Base-by-base conservation (phyloP, 2,888 invertebrate species). In the Melinopterus prodromus region DNA sequence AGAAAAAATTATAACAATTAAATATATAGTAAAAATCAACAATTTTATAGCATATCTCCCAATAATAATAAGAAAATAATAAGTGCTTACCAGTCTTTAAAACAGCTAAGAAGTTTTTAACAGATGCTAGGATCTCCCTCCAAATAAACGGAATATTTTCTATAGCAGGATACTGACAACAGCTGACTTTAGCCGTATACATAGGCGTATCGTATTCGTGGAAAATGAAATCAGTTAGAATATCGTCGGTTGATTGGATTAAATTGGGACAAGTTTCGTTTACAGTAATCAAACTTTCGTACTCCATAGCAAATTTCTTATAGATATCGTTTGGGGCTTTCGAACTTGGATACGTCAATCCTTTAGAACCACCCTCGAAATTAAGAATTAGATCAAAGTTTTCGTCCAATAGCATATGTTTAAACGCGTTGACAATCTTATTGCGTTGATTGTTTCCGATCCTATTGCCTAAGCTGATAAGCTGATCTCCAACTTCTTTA, bases 141-240 rank as follows among this genome's bases (percentile, higher is more conserved):
- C 96, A 96, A 7, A 95, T 91, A 82, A 91, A 91, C 0, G 93
- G 93, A n/a, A 97, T 91, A 75, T 93, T 91, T 0, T 87, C 88
- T n/a, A 92, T 91, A 0, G 88, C 86, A 0, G 97, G 97, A 92
- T 95, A 96, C 84, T 95, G 95, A 86, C 97, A 97, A 85, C 97
- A 97, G 78, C 94, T 94, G 36, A 97, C 88, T 16, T 95, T 94
- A 4, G 94, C 91, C 0, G 95, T 93, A 76, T 95, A 90, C 86
- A 95, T 90, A 0, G 95, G 94, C 0, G 92, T 91, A 77, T 92
- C 90, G 84, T 92, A 94, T 85, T 92, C 91, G 37, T 92, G 92
- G 82, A 92, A 92, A 15, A 96, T 87, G 78, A 91, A 89, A 87
- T 92, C 93, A 6, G 92, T 92, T 82, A 93, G 85, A 69, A 92